phyloP scores from a whole-genome alignment of 2,888 invertebrate species.

The Eledone cirrhosa region DNA sequence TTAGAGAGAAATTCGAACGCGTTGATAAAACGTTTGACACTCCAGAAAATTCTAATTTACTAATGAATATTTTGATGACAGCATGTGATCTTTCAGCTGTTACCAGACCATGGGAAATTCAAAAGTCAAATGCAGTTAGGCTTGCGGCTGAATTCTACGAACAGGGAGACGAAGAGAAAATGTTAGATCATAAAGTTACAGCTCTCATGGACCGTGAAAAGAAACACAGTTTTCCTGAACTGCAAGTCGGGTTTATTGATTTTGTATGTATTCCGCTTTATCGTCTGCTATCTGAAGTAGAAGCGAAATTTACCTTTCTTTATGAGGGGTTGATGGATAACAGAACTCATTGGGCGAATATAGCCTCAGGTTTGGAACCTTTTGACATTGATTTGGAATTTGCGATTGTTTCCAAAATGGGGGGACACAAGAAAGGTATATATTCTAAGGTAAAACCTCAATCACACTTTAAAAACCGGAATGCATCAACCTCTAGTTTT shows the following conservation, averaged over 20 bases:
- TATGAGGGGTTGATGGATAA: conserved; percentile 89
- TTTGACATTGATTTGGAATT: conserved; percentile 28
- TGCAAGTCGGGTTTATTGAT: conserved; percentile 97
- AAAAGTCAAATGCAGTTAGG: conserved; percentile 89
- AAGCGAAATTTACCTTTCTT: conserved; percentile 81
- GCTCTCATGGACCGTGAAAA: conserved; percentile 90
- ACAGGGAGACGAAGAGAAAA: conserved; percentile 92
- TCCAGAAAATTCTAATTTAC: conserved; percentile 8
- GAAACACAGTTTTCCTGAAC: conserved; percentile 91
- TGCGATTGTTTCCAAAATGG: too few species aligned
- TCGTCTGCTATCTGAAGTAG: conserved; percentile 82
- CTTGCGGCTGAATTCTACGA: conserved; percentile 96
- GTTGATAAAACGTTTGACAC: conserved; percentile 34
- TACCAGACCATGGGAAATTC: conserved; percentile 94
- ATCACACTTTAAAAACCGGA: too few species aligned
- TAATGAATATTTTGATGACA: conserved; percentile 96
- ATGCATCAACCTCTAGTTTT: too few species aligned
- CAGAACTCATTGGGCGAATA: conserved; percentile 87
- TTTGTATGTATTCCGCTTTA: conserved; percentile 91
- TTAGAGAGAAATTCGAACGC: conserved; percentile 35
- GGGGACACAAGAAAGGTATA: too few species aligned
- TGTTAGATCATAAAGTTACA: conserved; percentile 88
- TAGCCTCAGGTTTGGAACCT: conserved; percentile 74
- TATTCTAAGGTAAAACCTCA: too few species aligned
- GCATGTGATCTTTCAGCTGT: conserved; percentile 95